Percentiles rank a stretch among this genome's conserved stretches.
These are phyloP conservation scores for Hirtodrosophila alboralis DNA, from an alignment of 2,888 invertebrate genomes.

Conservation along the genomic window DNA sequence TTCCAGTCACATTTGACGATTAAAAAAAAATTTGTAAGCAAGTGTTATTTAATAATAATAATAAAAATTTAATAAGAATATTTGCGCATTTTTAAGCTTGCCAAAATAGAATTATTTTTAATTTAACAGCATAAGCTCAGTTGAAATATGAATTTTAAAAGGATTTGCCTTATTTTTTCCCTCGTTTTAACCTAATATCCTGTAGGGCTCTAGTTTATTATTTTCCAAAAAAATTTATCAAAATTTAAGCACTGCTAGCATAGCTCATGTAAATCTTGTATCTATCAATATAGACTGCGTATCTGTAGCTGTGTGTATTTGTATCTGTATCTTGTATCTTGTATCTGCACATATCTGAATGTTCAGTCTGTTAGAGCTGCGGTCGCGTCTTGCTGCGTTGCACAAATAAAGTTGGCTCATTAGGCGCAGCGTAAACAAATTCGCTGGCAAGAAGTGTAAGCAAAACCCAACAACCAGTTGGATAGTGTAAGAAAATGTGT, in stretches of 20 bases:
- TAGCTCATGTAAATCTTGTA: not conserved
- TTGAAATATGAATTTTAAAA: too few relatives aligned
- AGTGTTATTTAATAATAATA: too few relatives aligned
- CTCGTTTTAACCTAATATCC: too few relatives aligned
- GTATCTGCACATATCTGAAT: slow-evolving; percentile 11
- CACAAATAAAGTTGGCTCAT: slow-evolving; percentile 68
- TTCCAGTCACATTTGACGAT: too few relatives aligned
- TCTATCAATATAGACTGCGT: slow-evolving; percentile 12
- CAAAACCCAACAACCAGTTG: slow-evolving; percentile 38
- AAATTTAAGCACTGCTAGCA: slow-evolving; percentile 1
- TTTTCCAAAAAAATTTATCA: too few relatives aligned
- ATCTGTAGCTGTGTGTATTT: slow-evolving; percentile 12
- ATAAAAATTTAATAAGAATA: too few relatives aligned
- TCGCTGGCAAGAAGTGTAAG: slow-evolving; percentile 40
- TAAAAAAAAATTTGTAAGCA: too few relatives aligned
- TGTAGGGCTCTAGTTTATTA: too few relatives aligned
- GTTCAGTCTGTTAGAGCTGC: slow-evolving; percentile 24
- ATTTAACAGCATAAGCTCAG: too few relatives aligned
- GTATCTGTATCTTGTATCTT: slow-evolving; percentile 5
- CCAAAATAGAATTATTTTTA: too few relatives aligned
- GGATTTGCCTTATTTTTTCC: too few relatives aligned
- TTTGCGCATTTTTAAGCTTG: too few relatives aligned
- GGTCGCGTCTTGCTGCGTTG: slow-evolving; percentile 56
- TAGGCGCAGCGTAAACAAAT: slow-evolving; percentile 74
- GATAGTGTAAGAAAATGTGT: slow-evolving; percentile 53